Percentiles rank a stretch among this genome's conserved stretches.
Evolutionary conservation across 2,113 vertebrate genomes (phyloP).

Genomic region (Petromus typicus): DNA sequence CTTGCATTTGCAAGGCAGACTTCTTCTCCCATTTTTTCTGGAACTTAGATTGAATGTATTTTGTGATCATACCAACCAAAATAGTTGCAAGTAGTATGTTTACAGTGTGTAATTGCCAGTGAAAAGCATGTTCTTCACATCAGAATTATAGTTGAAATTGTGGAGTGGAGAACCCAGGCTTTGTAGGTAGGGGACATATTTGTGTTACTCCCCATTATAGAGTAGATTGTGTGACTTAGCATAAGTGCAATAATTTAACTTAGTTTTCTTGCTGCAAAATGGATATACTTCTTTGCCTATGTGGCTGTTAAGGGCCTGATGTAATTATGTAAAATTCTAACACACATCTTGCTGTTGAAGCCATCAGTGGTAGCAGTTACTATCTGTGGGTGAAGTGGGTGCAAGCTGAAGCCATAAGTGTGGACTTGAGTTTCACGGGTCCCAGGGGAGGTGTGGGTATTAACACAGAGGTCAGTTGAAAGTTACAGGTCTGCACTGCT

Average conservation of each 20-base stretch:
- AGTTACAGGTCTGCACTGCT: rapidly evolving
- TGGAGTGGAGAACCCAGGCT: background rate
- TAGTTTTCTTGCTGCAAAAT: background rate
- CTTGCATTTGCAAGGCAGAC: no score
- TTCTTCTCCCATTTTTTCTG: background rate
- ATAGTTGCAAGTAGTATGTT: no score
- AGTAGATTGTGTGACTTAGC: background rate
- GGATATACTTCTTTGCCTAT: background rate
- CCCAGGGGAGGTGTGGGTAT: rapidly evolving
- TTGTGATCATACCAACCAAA: background rate
- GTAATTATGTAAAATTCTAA: no score
- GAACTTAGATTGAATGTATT: background rate
- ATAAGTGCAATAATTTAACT: background rate
- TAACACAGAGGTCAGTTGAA: rapidly evolving
- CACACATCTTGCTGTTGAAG: background rate
- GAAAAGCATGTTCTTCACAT: background rate
- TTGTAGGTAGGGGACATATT: background rate
- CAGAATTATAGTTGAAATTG: background rate
- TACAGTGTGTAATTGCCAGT: background rate
- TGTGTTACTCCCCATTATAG: background rate
- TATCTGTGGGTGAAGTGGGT: background rate
- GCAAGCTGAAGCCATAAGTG: no score
- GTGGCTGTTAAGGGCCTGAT: background rate
- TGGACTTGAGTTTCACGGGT: background rate
- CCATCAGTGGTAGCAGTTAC: background rate